Conservation (phyloP, 2,888 invertebrate species). For the Silvanus unidentatus region DNA sequence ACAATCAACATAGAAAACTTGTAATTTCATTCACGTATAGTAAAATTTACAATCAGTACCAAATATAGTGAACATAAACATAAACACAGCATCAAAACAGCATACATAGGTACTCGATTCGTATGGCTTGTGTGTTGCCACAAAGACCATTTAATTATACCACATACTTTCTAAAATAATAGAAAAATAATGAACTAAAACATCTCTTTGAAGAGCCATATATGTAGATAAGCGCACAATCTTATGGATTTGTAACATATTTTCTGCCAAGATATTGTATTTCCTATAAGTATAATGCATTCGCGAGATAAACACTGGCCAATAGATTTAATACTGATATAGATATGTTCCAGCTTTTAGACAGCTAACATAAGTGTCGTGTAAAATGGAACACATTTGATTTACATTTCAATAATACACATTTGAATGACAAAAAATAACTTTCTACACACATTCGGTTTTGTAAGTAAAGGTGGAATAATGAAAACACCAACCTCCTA, state of each 20-base stretch:
- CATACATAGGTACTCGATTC: too few species aligned
- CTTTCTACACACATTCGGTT: too few species aligned
- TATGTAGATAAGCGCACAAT: conserved; percentile 19
- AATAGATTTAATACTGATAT: conserved; percentile 16
- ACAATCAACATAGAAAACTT: conserved; percentile 14
- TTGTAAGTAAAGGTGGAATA: too few species aligned
- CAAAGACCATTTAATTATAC: conserved; percentile 36
- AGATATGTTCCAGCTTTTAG: conserved; percentile 2
- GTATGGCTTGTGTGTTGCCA: too few species aligned
- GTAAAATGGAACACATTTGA: conserved; percentile 3
- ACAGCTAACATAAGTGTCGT: not conserved
- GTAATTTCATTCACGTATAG: conserved; percentile 22
- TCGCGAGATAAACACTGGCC: conserved; percentile 2
- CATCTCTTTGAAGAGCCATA: conserved; percentile 20
- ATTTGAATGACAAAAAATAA: not conserved
- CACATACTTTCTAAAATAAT: conserved; percentile 34
- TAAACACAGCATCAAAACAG: conserved; percentile 18
- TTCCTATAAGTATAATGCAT: conserved; percentile 14
- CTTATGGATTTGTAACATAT: conserved; percentile 12
- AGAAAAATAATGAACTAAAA: conserved; percentile 25
- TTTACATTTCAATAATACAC: conserved; percentile 4
- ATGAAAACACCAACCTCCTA: too few species aligned
- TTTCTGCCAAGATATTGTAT: conserved; percentile 13
- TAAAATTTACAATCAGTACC: conserved; percentile 27
- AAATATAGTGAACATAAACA: conserved; percentile 32